Base-by-base conservation (phyloP, 2,797 vertebrate genomes). In the Gobionotothen gibberifrons region DNA sequence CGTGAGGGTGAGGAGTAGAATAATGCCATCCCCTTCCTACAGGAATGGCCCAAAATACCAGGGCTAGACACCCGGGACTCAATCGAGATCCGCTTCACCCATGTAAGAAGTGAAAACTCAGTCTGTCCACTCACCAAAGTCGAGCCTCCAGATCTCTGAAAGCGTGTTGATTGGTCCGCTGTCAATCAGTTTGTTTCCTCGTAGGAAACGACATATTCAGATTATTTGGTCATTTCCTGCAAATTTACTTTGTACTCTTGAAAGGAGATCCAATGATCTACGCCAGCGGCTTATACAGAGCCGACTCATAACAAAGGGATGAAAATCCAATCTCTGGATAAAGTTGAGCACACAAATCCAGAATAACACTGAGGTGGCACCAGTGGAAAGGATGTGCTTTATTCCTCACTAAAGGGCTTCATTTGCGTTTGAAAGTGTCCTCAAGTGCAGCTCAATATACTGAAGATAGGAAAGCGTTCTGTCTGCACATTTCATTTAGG, bases 221-320 rank as follows among this genome's bases (percentile, higher is more conserved):
- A 51, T 71, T 72, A 63, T 54, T 54, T 11, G 61, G 77, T 70
- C 68, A 19, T 76, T 81, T 81, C 69, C 19, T 49, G 67, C 76
- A 64, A 79, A 85, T 89, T 83, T 74, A 88, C 79, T 88, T 83
- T 84, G 79, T 72, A 48, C 75, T 66, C 66, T 79, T 80, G 69
- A 81, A 87, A 85, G 66, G 60, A 80, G 83, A 88, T 74, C 70
- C 29, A 15, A 68, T 79, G 75, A 87, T 82, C 81, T 81, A 76
- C 87, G 74, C 69, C 9, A 15, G 62, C 47, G 73, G 73, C 81
- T 82, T 62, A 76, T 26, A 21, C 29, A 69, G 76, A 82, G 70
- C 69, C 54, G 14, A 68, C 57, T 87, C 54, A 67, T 79, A 78
- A 86, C 82, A 79, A 83, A 83, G 57, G 67, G 76, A 85, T 84